Evolutionary conservation across 92 coral and sea anemone genomes (phyloP).

Genomic region (Micromussa lordhowensis): DNA sequence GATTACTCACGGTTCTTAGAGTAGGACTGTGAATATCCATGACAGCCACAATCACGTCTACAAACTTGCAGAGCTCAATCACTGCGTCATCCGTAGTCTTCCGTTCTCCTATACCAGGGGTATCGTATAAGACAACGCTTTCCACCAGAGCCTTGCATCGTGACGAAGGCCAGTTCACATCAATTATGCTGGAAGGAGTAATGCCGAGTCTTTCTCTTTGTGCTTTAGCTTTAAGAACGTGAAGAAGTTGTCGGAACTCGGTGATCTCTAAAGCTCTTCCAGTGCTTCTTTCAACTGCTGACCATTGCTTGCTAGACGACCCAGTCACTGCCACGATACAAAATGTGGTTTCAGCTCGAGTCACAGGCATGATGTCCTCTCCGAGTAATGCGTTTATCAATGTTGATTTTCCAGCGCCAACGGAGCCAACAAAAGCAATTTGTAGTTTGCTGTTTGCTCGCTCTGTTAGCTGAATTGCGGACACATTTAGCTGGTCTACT

Average conservation of each 20-base stretch:
- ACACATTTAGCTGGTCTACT: constrained; percentile 13
- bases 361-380: constrained; percentile 36
- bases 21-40: constrained; percentile 54
- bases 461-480: constrained; percentile 22
- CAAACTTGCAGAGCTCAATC: constrained; percentile 22
- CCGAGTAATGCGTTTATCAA: constrained; percentile 46
- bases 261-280: not conserved
- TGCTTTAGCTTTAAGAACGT: constrained; percentile 28
- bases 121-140: constrained; percentile 42
- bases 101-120: constrained; percentile 49
- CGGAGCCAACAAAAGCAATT: constrained; percentile 41
- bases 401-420: constrained; percentile 41
- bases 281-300: constrained; percentile 6
- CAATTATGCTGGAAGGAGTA: constrained; percentile 39
- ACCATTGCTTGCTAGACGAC: constrained; percentile 6
- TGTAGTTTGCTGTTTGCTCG: constrained; percentile 33
- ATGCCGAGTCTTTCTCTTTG: constrained; percentile 13
- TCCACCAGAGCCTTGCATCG: constrained; percentile 48
- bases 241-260: constrained; percentile 29
- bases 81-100: constrained; percentile 45
- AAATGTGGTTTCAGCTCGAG: constrained; percentile 40
- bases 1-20: constrained; percentile 26
- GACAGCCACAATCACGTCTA: constrained; percentile 50
- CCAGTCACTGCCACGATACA: constrained; percentile 42
- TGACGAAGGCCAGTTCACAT: constrained; percentile 32